These are phyloP conservation scores for Esox lucius DNA, from an alignment of 2,797 vertebrate species.

Conservation along the genomic window DNA sequence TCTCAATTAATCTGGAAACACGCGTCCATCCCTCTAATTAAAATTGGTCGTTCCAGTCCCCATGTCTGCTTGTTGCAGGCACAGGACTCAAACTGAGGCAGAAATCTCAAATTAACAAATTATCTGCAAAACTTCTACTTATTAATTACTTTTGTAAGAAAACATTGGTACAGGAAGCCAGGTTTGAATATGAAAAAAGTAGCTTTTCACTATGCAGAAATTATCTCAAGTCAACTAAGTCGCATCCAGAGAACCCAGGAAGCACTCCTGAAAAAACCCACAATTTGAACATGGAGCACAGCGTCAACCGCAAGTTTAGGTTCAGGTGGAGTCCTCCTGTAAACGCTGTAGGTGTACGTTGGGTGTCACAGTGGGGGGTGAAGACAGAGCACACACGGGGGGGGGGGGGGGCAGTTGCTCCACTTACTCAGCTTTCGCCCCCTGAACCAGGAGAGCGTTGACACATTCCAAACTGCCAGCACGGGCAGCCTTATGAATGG, in stretches of 20 bases:
- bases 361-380: constrained; percentile 45
- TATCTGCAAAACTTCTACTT: background rate
- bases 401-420: constrained; percentile 48
- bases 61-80: background rate
- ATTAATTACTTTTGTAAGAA: background rate
- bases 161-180: background rate
- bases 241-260: background rate
- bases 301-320: constrained; percentile 1
- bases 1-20: background rate
- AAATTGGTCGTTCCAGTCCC: background rate
- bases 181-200: background rate
- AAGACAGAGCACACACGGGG: constrained; percentile 35
- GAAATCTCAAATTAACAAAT: background rate
- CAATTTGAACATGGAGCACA: constrained; percentile 5
- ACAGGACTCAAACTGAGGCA: background rate
- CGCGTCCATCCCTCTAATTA: background rate
- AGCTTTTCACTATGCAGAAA: background rate
- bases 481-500: constrained; percentile 98
- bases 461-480: constrained; percentile 97
- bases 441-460: constrained; percentile 93
- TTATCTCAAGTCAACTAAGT: background rate
- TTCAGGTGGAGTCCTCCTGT: constrained; percentile 72
- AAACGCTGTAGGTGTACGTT: constrained; percentile 58
- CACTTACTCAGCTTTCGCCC: constrained; percentile 98
- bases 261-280: background rate